A percentile compares a stretch with the other conserved stretches of the same genome.
Evolutionary conservation across 2,113 vertebrate species (phyloP).

Genomic region (Otocyon megalotis): DNA sequence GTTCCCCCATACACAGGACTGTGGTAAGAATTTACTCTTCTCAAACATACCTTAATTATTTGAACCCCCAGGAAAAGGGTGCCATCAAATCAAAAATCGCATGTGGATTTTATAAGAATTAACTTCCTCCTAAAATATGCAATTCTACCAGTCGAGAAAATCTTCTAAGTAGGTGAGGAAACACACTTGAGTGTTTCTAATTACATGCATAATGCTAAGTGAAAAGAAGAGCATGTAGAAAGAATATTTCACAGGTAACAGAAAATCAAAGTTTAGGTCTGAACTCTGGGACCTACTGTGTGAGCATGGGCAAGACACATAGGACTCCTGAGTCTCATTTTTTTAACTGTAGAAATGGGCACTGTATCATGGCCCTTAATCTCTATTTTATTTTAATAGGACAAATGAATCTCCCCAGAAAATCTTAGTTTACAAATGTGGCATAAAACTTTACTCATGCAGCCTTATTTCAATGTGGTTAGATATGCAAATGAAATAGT

Average conservation of each 20-base stretch:
- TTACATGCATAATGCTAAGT: background rate
- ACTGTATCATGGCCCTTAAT: background rate
- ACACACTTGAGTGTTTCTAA: conserved; percentile 31
- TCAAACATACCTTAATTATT: background rate
- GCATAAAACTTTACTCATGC: background rate
- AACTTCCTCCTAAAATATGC: conserved; percentile 34
- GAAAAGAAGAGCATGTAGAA: background rate
- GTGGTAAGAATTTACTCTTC: background rate
- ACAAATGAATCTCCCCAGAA: background rate
- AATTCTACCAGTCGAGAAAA: background rate
- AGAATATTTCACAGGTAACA: background rate
- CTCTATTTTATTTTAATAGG: conserved; percentile 1
- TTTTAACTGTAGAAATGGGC: background rate
- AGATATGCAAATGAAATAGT: background rate
- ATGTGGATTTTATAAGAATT: conserved; percentile 51
- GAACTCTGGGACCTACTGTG: background rate
- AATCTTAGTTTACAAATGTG: background rate
- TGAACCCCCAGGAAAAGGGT: conserved; percentile 38
- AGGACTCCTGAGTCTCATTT: background rate
- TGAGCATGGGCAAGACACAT: background rate
- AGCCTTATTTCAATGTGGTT: background rate
- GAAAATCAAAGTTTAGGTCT: background rate
- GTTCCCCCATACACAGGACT: background rate
- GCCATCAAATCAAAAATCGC: conserved; percentile 28
- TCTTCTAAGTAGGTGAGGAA: background rate